phyloP scores from a whole-genome alignment of 92 coral and sea anemone species.

The Isaurus tuberculatus region DNA sequence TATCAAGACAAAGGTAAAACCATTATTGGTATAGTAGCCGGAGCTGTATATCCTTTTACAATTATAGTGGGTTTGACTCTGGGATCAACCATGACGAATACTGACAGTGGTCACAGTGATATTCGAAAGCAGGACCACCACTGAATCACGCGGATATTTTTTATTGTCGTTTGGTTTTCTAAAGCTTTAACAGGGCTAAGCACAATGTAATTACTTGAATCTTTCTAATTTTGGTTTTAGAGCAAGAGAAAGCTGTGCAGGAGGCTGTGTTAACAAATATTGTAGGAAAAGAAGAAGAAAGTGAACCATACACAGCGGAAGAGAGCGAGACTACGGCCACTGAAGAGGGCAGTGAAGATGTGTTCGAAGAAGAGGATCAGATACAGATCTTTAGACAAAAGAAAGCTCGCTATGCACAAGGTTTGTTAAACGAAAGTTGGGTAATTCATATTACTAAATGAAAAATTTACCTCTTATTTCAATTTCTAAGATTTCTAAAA shows the following conservation, averaged over 20 bases:
- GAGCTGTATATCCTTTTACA: no score
- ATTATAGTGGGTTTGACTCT: no score
- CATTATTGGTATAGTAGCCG: no score
- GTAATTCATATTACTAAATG: no score
- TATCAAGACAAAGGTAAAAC: no score
- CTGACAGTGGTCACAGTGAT: no score
- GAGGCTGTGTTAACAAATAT: constrained; percentile 9
- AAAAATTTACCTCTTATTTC: no score
- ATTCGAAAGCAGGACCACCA: no score
- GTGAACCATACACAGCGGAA: constrained; percentile 11
- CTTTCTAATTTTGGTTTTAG: background rate
- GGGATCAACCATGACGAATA: no score
- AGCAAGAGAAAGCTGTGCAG: constrained; percentile 22
- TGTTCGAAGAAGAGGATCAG: constrained; percentile 25
- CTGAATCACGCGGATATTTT: no score
- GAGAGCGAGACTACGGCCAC: constrained; percentile 43
- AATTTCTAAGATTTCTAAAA: no score
- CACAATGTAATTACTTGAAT: background rate
- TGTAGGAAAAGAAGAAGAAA: background rate
- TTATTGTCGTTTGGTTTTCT: background rate
- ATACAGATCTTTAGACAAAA: constrained; percentile 8
- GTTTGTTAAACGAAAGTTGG: no score
- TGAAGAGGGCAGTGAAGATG: constrained; percentile 19
- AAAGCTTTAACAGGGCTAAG: background rate
- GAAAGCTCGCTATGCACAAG: constrained; percentile 10